Evolutionary conservation across 2,888 invertebrate genomes (phyloP).

Genomic region (Diabrotica balteata): DNA sequence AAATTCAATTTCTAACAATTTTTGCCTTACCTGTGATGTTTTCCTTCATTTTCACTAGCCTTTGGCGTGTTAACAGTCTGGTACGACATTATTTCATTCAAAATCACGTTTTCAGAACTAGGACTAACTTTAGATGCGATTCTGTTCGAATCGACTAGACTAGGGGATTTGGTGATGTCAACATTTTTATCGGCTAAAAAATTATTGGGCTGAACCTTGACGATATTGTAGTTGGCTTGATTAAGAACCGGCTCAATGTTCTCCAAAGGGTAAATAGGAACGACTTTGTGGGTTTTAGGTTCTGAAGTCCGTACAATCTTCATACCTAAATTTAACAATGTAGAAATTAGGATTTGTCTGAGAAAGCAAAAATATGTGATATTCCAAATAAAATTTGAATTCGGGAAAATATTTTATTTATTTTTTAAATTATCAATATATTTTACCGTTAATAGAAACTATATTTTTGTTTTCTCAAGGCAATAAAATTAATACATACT

Average conservation of each 20-base stretch:
- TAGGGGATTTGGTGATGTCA: slow-evolving; percentile 25
- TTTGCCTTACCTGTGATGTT: slow-evolving; percentile 35
- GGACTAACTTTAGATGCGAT: slow-evolving; percentile 23
- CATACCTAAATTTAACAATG: slow-evolving; percentile 34
- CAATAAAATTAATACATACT: too few species aligned
- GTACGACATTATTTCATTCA: slow-evolving; percentile 20
- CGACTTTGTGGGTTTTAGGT: slow-evolving; percentile 34
- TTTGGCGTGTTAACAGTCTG: slow-evolving; percentile 29
- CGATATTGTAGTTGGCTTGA: slow-evolving; percentile 45
- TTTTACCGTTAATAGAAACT: too few species aligned
- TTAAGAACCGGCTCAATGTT: slow-evolving; percentile 21
- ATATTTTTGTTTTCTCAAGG: too few species aligned
- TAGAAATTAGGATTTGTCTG: too few species aligned
- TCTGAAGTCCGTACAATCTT: slow-evolving; percentile 48
- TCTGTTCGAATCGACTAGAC: slow-evolving; percentile 35
- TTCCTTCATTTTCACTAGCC: slow-evolving; percentile 28
- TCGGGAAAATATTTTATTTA: too few species aligned
- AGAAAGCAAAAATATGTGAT: too few species aligned
- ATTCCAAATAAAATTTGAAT: too few species aligned
- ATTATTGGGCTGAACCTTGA: slow-evolving; percentile 58
- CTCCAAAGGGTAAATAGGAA: slow-evolving; percentile 30
- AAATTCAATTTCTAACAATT: neutral
- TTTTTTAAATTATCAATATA: too few species aligned
- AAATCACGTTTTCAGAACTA: slow-evolving; percentile 28
- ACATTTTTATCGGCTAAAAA: slow-evolving; percentile 48